These are phyloP conservation scores for Oostethus manadensis DNA, from an alignment of 2,113 vertebrate species.

Conservation along the genomic window DNA sequence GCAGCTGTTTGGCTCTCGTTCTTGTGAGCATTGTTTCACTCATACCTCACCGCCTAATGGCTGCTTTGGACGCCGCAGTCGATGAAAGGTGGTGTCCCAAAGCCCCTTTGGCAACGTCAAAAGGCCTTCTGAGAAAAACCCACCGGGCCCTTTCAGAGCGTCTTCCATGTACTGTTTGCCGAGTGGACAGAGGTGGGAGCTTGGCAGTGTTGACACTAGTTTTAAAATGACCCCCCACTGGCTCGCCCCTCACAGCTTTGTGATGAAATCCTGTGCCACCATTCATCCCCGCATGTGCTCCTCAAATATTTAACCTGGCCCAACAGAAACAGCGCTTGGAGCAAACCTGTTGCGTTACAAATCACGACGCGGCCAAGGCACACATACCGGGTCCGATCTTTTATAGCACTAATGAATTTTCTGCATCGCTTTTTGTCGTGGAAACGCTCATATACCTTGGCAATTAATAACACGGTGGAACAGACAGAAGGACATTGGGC, in stretches of 20 bases:
- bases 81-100: slow-evolving; percentile 25
- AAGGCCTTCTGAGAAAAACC: slow-evolving; percentile 62
- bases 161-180: slow-evolving; percentile 64
- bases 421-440: slow-evolving; percentile 22
- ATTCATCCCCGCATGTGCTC: slow-evolving; percentile 70
- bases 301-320: slow-evolving; percentile 73
- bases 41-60: slow-evolving; percentile 10
- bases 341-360: slow-evolving; percentile 48
- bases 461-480: too few relatives aligned
- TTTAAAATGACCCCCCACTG: slow-evolving; percentile 68
- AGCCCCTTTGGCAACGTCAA: slow-evolving; percentile 39
- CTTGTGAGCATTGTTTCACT: slow-evolving; percentile 5
- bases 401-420: slow-evolving; percentile 52
- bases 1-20: slow-evolving; percentile 30
- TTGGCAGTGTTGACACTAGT: slow-evolving; percentile 67
- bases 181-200: slow-evolving; percentile 56
- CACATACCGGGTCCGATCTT: slow-evolving; percentile 38
- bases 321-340: slow-evolving; percentile 59
- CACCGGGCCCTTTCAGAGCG: slow-evolving; percentile 33
- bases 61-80: slow-evolving; percentile 30
- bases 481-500: too few relatives aligned
- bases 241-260: slow-evolving; percentile 66
- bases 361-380: slow-evolving; percentile 57
- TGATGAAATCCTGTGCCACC: slow-evolving; percentile 68
- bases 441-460: slow-evolving; percentile 17